Evolutionary conservation across 1,140 invertebrate genomes (phyloP), one percentile per base, ranked within the genome.

Genomic region (Xylocopa sonorina): DNA sequence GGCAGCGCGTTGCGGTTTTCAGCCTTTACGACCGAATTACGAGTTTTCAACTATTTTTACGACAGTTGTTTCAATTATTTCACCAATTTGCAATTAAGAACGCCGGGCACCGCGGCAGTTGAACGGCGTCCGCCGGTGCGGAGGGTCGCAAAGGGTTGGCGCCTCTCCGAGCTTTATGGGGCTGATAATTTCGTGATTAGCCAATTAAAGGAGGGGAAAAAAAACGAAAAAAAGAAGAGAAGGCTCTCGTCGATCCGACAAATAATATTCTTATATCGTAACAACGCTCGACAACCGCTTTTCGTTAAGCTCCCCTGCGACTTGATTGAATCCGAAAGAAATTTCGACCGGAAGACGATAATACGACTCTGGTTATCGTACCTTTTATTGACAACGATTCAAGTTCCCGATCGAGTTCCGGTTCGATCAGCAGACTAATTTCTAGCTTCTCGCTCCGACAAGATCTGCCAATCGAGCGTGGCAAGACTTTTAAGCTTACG

Each of bases 41-140:
- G 89, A 92, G 86, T 91, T 91, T 88, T 87, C 87, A 91, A 92
- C 90, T 92, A 91, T 92, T 91, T 92, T 92, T 92, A 92, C 90
- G 90, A 90, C 88, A 91, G 90, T 91, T 91, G 91, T 92, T 92
- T 92, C 91, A 92, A 92, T 92, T 92, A 91, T 92, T 92, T 91
- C 87, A 88, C 90, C 89, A 91, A 91, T 92, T 92, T 91, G 90
- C 89, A 90, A 91, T 92, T 91, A 92, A 91, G 89, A 90, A 83
- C 78, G 73, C 77, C 82, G 78, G 78, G 34, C 75, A 77, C 72
- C 78, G 72, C 81, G 74, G 68, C 80, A 50, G 64, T 68, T 69
- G 74, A 78, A 73, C 82, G 69, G 62, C 68, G 57, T 71, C 71
- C 80, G 78, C 18, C 76, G 55, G 46, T 24, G 48, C 67, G 55